These are phyloP conservation scores for Litoditis marina DNA, from an alignment of 2,888 invertebrate genomes.

Conservation along the genomic window DNA sequence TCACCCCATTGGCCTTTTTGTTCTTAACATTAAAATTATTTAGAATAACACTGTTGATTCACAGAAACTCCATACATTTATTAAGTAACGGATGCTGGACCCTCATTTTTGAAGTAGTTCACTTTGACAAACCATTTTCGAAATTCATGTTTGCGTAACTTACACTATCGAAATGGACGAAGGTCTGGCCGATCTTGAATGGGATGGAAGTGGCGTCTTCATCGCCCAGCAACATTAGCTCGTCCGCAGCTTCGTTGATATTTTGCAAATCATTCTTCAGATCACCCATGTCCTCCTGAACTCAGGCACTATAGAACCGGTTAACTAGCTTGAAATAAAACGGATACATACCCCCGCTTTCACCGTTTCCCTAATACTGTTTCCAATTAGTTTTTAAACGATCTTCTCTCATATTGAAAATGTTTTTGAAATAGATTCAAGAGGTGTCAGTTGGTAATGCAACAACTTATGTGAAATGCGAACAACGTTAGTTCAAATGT, in stretches of 20 bases:
- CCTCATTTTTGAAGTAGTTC: no score
- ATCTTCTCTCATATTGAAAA: no score
- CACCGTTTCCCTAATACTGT: not conserved
- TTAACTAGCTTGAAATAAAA: no score
- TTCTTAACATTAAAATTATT: no score
- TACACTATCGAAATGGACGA: constrained; percentile 46
- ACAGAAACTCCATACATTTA: no score
- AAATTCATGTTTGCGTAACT: not conserved
- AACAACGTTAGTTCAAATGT: not conserved
- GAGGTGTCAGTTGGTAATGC: not conserved
- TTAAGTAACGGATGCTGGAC: no score
- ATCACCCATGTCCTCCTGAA: constrained; percentile 53
- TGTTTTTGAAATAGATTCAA: not conserved
- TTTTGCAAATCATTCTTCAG: constrained; percentile 80
- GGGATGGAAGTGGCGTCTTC: constrained; percentile 62
- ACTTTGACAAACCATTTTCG: not conserved
- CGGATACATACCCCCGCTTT: constrained; percentile 21
- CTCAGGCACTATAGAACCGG: no score
- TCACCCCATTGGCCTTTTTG: no score
- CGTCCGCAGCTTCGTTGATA: constrained; percentile 81
- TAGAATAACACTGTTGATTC: no score
- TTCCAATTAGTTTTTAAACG: no score
- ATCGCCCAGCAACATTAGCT: constrained; percentile 77
- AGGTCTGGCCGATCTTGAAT: constrained; percentile 60
- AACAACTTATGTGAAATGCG: no score